Evolutionary conservation across 1,140 invertebrate genomes (phyloP).

Genomic region (Calliphora vicina): DNA sequence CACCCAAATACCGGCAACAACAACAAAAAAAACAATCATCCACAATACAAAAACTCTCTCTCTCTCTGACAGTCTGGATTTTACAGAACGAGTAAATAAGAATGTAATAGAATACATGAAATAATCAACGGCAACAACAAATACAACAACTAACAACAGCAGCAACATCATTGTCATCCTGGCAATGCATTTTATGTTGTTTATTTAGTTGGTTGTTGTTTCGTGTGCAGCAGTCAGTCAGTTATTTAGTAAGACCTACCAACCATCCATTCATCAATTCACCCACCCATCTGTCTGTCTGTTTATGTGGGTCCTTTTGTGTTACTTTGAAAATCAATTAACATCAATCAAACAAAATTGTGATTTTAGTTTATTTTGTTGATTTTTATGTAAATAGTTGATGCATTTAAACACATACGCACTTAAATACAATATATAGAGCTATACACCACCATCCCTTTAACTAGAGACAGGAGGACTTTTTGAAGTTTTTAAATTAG

Average conservation of each 20-base stretch:
- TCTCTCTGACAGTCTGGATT: not conserved
- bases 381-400: not conserved
- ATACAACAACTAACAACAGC: not conserved
- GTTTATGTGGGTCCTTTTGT: not conserved
- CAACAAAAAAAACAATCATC: no score
- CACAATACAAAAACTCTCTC: not conserved
- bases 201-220: not conserved
- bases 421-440: not conserved
- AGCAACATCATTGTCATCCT: not conserved
- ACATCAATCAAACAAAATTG: conserved; percentile 32
- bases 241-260: not conserved
- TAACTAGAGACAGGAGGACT: no score
- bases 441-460: not conserved
- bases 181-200: not conserved
- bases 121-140: conserved; percentile 1
- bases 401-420: not conserved
- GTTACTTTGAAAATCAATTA: conserved; percentile 29
- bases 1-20: not conserved
- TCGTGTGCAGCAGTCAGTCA: no score
- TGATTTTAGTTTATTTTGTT: not conserved
- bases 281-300: not conserved
- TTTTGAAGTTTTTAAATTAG: no score
- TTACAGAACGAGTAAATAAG: not conserved
- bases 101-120: not conserved
- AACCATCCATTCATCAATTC: not conserved